phyloP scores from a whole-genome alignment of 1,140 invertebrate genomes.

The Cydia amplana region DNA sequence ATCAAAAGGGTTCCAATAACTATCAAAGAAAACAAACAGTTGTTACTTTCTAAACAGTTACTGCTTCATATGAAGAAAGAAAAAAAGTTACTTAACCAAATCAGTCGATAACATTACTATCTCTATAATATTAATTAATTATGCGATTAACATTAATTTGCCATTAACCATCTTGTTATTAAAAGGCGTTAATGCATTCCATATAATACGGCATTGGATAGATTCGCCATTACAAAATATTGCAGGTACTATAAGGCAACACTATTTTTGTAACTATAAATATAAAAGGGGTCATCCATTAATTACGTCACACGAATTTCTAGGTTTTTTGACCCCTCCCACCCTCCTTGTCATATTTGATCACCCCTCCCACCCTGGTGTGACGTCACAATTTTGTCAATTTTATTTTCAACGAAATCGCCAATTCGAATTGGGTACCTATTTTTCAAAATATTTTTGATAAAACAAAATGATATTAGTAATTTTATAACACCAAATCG shows the following conservation, averaged over 20 bases:
- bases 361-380: no score
- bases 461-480: no score
- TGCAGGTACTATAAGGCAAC: slow-evolving; percentile 20
- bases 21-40: slow-evolving; percentile 28
- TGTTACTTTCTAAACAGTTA: neutral
- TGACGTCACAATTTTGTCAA: no score
- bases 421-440: no score
- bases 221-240: neutral
- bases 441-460: no score
- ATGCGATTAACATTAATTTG: slow-evolving; percentile 3
- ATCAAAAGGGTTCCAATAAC: slow-evolving; percentile 12
- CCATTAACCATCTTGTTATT: neutral
- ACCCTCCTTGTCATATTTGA: no score
- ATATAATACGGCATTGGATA: neutral
- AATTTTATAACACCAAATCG: no score
- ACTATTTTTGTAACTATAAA: slow-evolving; percentile 18
- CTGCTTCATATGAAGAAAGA: slow-evolving; percentile 33
- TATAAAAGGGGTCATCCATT: no score
- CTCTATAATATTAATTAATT: slow-evolving; percentile 13
- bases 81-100: slow-evolving; percentile 59
- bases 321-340: no score
- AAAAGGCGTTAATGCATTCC: neutral
- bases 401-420: no score
- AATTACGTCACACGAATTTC: no score
- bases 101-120: slow-evolving; percentile 56